phyloP scores from a whole-genome alignment of 2,888 invertebrate species.

The Alloplasta piceator region DNA sequence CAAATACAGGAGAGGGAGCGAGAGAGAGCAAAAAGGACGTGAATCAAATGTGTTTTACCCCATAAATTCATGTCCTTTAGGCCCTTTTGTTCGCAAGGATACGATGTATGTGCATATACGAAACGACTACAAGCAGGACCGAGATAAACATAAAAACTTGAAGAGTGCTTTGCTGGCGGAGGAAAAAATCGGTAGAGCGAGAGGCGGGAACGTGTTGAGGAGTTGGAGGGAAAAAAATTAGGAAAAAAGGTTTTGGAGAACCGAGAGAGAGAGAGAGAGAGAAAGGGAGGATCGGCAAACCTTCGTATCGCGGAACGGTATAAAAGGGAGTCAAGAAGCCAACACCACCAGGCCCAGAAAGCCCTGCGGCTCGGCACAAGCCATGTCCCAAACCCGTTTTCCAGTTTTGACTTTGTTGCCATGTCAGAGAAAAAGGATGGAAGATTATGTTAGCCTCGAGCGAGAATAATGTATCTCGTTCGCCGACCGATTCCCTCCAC shows the following conservation, averaged over 20 bases:
- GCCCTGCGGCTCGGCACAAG: constrained; percentile 55
- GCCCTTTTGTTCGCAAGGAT: no score
- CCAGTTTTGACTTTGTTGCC: constrained; percentile 63
- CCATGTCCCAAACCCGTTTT: constrained; percentile 56
- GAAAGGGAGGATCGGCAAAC: constrained; percentile 32
- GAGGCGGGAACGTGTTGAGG: constrained; percentile 47
- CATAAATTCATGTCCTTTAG: neutral
- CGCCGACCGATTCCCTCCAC: constrained; percentile 52
- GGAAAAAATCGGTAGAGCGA: constrained; percentile 10
- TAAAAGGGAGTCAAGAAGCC: constrained; percentile 57
- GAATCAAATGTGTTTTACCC: neutral
- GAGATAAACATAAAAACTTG: constrained; percentile 19
- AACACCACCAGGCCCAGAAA: constrained; percentile 47
- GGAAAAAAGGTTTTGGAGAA: constrained; percentile 35
- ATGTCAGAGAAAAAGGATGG: constrained; percentile 41
- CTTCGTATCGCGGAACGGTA: constrained; percentile 28
- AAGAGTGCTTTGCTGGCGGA: constrained; percentile 13
- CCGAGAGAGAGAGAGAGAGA: constrained; percentile 11
- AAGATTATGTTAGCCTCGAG: constrained; percentile 34
- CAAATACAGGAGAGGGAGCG: no score
- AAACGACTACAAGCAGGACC: constrained; percentile 11
- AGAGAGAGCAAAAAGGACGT: neutral
- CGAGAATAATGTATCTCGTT: constrained; percentile 61
- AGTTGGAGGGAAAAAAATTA: constrained; percentile 25
- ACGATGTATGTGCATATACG: neutral